Percentiles rank a stretch among this genome's conserved stretches.
Evolutionary conservation across 2,113 vertebrate species (phyloP).

Genomic region (Egretta garzetta): DNA sequence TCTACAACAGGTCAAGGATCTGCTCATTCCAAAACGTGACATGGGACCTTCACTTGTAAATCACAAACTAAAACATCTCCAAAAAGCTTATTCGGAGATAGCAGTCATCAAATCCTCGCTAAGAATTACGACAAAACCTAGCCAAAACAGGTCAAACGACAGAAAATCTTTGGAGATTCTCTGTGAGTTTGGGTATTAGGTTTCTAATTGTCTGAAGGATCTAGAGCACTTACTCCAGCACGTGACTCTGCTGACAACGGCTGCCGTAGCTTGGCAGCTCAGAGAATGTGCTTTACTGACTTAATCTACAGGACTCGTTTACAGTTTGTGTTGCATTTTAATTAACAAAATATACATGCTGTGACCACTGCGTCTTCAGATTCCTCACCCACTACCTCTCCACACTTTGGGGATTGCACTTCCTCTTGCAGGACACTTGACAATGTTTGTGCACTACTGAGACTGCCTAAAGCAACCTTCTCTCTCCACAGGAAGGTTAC

Average conservation of each 20-base stretch:
- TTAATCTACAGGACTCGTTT: not conserved
- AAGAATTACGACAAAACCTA: not conserved
- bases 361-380: not conserved
- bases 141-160: not conserved
- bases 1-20: not conserved
- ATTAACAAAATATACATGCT: not conserved
- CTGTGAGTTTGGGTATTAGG: not conserved
- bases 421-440: not conserved
- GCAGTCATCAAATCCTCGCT: not conserved
- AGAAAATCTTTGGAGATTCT: slow-evolving; percentile 8
- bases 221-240: not conserved
- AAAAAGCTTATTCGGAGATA: slow-evolving; percentile 7
- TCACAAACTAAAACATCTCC: not conserved
- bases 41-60: slow-evolving; percentile 11
- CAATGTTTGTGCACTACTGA: not conserved
- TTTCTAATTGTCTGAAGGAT: not conserved
- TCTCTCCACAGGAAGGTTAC: not conserved
- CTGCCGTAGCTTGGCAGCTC: not conserved
- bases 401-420: not conserved
- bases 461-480: not conserved
- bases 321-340: not conserved
- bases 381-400: not conserved
- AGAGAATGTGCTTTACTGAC: not conserved
- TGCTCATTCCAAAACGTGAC: not conserved
- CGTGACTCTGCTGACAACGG: not conserved